These are phyloP conservation scores for Struthidea cinerea DNA, from an alignment of 2,113 vertebrate genomes.

Conservation along the genomic window DNA sequence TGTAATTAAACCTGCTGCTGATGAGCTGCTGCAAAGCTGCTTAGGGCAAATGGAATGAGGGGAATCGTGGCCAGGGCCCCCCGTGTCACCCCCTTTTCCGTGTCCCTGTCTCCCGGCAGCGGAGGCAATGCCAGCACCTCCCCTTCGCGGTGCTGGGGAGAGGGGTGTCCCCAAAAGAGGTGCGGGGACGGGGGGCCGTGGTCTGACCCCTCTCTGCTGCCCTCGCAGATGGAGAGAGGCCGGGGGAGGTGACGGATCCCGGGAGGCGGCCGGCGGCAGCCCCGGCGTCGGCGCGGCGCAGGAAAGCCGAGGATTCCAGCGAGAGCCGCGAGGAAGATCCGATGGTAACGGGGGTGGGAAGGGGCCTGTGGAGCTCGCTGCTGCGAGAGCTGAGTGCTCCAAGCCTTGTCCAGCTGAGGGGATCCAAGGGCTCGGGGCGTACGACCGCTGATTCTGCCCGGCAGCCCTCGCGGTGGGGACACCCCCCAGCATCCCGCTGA, in stretches of 20 bases:
- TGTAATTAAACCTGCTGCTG: conserved; percentile 8
- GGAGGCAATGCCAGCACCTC: accelerated
- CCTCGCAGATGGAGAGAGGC: conserved; percentile 83
- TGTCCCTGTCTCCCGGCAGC: background rate
- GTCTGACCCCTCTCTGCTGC: background rate
- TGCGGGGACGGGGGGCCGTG: background rate
- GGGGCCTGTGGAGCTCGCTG: accelerated
- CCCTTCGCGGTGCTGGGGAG: accelerated
- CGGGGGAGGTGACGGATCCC: conserved; percentile 79
- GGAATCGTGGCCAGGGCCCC: background rate
- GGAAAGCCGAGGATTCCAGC: conserved; percentile 82
- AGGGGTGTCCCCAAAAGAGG: background rate
- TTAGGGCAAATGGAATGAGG: background rate
- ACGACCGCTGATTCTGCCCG: background rate
- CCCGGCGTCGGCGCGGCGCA: conserved; percentile 56
- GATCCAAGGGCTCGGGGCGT: background rate
- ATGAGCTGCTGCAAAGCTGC: background rate
- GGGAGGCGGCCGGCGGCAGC: conserved; percentile 66
- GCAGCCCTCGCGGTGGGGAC: accelerated
- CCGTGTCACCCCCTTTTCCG: background rate
- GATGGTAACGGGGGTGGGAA: conserved; percentile 62
- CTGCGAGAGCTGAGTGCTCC: background rate
- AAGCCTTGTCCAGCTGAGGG: background rate
- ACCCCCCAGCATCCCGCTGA: accelerated
- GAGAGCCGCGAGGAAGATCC: conserved; percentile 90